Evolutionary conservation across 2,113 vertebrate genomes (phyloP).

Genomic region (Corvus cornix): DNA sequence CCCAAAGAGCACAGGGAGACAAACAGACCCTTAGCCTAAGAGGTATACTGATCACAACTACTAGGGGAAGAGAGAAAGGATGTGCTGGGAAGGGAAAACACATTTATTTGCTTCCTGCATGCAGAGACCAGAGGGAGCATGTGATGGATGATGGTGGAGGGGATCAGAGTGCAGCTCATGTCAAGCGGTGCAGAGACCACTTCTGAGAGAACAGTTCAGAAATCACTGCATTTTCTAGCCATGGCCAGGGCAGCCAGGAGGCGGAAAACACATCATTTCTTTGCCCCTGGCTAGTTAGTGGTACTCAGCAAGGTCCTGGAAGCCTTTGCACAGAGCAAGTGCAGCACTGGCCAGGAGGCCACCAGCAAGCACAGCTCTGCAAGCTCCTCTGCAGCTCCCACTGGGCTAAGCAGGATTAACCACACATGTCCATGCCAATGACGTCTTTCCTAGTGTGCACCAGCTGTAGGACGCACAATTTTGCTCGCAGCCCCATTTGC

Average conservation of each 20-base stretch:
- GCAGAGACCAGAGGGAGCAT: not conserved
- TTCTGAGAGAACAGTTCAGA: not conserved
- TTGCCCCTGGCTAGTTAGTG: not conserved
- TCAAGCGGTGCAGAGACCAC: fast-evolving
- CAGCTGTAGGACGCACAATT: fast-evolving
- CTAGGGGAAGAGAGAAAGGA: not conserved
- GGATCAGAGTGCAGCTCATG: fast-evolving
- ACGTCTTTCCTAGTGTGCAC: fast-evolving
- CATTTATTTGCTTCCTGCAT: not conserved
- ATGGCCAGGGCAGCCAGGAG: not conserved
- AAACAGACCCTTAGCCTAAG: not conserved
- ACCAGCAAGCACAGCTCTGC: not conserved
- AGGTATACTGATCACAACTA: not conserved
- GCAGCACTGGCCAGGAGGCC: not conserved
- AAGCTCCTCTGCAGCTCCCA: not conserved
- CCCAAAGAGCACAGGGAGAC: not conserved
- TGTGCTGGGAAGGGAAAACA: not conserved
- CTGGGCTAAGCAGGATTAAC: not conserved
- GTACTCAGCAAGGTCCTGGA: not conserved
- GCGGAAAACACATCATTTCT: not conserved
- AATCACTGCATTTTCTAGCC: not conserved
- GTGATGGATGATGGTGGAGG: fast-evolving
- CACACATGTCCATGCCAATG: fast-evolving
- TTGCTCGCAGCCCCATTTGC: not conserved
- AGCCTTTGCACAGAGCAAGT: not conserved